Evolutionary conservation across 2,113 vertebrate genomes (phyloP).

Genomic region (Pardalotus punctatus): DNA sequence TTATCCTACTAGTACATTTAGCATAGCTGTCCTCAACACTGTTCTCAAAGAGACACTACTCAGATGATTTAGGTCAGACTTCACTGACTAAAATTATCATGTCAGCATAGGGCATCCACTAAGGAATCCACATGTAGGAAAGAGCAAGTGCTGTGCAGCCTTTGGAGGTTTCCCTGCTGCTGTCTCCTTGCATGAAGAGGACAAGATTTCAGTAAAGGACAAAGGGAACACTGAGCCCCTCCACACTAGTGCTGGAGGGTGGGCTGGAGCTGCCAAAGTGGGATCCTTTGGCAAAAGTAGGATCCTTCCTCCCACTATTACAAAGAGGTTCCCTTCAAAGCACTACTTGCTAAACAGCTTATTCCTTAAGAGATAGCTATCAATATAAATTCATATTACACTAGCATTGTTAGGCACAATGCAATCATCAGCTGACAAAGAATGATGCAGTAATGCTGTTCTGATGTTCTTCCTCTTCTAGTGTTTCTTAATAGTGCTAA

Average conservation of each 20-base stretch:
- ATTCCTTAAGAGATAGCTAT: background rate
- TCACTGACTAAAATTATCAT: background rate
- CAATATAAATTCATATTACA: background rate
- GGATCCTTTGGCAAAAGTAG: too few relatives aligned
- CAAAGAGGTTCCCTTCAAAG: background rate
- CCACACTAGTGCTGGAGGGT: background rate
- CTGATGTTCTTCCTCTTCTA: background rate
- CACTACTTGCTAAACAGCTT: background rate
- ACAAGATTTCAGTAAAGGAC: background rate
- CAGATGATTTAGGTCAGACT: background rate
- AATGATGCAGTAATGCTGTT: background rate
- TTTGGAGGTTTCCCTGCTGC: background rate
- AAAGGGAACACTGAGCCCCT: background rate
- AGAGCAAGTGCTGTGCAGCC: background rate
- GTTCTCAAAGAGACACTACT: background rate
- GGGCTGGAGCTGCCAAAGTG: background rate
- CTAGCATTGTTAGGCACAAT: rapidly evolving
- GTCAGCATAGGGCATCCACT: background rate
- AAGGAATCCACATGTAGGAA: background rate
- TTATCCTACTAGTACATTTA: background rate
- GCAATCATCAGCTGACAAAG: background rate
- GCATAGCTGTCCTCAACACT: background rate
- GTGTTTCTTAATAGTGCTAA: background rate
- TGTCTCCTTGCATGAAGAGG: background rate
- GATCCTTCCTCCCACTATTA: background rate